Evolutionary conservation across 2,888 invertebrate genomes (phyloP).

Genomic region (Diaprepes abbreviatus): DNA sequence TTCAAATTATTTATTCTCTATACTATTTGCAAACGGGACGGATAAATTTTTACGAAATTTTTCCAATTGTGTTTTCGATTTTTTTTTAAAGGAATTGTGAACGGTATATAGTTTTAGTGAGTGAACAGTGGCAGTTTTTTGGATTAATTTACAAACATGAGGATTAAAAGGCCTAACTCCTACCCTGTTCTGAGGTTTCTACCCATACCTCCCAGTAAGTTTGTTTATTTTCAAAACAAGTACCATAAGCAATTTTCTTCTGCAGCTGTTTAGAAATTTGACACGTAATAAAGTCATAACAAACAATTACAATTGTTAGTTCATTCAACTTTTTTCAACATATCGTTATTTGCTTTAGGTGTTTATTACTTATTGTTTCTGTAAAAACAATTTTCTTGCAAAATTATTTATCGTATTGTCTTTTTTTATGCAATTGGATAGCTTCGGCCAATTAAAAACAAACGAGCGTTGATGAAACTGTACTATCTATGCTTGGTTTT

Average conservation of each 20-base stretch:
- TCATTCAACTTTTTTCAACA: conserved; percentile 18
- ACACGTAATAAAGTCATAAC: conserved; percentile 9
- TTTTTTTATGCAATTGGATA: too few species aligned
- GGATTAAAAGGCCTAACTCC: conserved; percentile 76
- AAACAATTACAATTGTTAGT: conserved; percentile 5
- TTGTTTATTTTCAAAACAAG: conserved; percentile 1
- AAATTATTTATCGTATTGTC: too few species aligned
- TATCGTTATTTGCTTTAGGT: neutral
- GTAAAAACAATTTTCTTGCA: too few species aligned
- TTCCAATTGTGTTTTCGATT: conserved; percentile 41
- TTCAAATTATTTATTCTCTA: conserved; percentile 49
- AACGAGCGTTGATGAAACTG: too few species aligned
- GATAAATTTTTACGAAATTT: conserved; percentile 27
- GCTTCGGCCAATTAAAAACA: too few species aligned
- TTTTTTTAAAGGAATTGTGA: conserved; percentile 44
- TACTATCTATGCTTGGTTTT: too few species aligned
- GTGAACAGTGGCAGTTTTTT: conserved; percentile 19
- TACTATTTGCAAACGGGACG: conserved; percentile 41
- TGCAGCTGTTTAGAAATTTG: conserved; percentile 17
- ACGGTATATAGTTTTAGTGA: conserved; percentile 25
- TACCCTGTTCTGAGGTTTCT: conserved; percentile 75
- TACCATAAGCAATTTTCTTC: conserved; percentile 28
- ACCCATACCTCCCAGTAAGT: conserved; percentile 66
- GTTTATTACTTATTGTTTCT: too few species aligned
- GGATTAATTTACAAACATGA: conserved; percentile 66